Evolutionary conservation across 2,888 invertebrate genomes (phyloP), one percentile per base, ranked within the genome.

Genomic region (Gari tellinella): DNA sequence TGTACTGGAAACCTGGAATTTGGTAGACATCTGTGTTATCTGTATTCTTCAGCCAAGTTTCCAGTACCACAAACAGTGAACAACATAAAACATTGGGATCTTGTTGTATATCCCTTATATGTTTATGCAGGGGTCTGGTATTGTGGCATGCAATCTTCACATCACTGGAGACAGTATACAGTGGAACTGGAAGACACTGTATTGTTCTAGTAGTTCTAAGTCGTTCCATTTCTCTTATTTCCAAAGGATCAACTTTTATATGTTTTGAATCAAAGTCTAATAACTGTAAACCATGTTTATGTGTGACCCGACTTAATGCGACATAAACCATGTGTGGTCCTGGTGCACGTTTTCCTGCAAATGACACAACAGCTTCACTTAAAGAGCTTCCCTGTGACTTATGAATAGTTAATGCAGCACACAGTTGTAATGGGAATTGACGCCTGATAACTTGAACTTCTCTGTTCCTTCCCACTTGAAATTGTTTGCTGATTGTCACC

Each of bases 331-430:
- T 68, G 49, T 53, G 53, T 38, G 37, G 26, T 1, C n/a, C 10
- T 19, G 10, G 38, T 38, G 38, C 7, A 19, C 19, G 23, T 56
- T n/a, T 46, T 26, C 17, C 19, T 45, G 43, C n/a, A 10, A 68
- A 56, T 40, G 55, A 40, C 12, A 55, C 19, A 14, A 68, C 68
- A 46, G 41, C 62, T n/a, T 52, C 19, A 15, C 57, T 48, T 19
- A 70, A 45, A 17, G 76, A 68, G 31, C 31, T 46, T 17, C 76
- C 72, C 56, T 78, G 78, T 2, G 60, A 46, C 41, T 60, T 73
- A 40, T 73, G 70, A 37, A 73, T 43, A 43, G 78, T 64, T 56
- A 65, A 65, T 17, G 52, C 67, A 21, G 73, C 70, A 41, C 70
- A 51, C 46, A 62, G 45, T 43, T 53, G 41, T 4, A 78, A 19